Evolutionary conservation across 2,888 invertebrate genomes (phyloP).

Genomic region (Drosophila imparisetae): DNA sequence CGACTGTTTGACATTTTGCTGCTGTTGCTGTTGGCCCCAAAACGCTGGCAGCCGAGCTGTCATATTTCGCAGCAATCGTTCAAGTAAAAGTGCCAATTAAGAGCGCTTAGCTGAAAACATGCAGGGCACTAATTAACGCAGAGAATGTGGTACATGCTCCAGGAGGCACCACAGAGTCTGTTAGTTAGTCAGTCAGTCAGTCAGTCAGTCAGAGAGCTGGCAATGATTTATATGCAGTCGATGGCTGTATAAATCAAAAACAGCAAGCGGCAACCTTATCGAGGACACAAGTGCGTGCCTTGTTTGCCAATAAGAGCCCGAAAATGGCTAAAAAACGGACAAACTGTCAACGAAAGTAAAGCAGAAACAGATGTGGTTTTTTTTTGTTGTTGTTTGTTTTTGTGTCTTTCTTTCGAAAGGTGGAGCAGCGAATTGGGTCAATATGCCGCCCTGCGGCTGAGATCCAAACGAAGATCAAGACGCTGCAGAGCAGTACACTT

Average conservation of each 20-base stretch:
- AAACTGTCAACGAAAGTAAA: conserved; percentile 79
- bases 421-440: conserved; percentile 68
- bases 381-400: conserved; percentile 10
- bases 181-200: conserved; percentile 37
- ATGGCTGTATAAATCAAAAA: conserved; percentile 67
- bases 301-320: conserved; percentile 56
- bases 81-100: conserved; percentile 76
- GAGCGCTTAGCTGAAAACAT: conserved; percentile 49
- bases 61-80: conserved; percentile 67
- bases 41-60: conserved; percentile 47
- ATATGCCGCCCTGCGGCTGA: conserved; percentile 67
- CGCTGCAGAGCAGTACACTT: conserved; percentile 47
- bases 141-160: conserved; percentile 48
- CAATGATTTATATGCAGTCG: conserved; percentile 64
- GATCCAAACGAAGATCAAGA: conserved; percentile 31
- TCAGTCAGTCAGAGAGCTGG: conserved; percentile 41
- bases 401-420: conserved; percentile 49
- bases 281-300: conserved; percentile 76
- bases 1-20: conserved; percentile 45
- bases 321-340: conserved; percentile 28
- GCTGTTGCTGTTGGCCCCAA: conserved; percentile 5
- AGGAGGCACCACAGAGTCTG: conserved; percentile 7
- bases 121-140: conserved; percentile 63
- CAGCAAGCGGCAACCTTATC: conserved; percentile 56
- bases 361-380: conserved; percentile 60